Percentiles rank a stretch among this genome's conserved stretches.
Evolutionary conservation across 1,140 invertebrate genomes (phyloP).

Genomic region (Scaptomyza hsui): DNA sequence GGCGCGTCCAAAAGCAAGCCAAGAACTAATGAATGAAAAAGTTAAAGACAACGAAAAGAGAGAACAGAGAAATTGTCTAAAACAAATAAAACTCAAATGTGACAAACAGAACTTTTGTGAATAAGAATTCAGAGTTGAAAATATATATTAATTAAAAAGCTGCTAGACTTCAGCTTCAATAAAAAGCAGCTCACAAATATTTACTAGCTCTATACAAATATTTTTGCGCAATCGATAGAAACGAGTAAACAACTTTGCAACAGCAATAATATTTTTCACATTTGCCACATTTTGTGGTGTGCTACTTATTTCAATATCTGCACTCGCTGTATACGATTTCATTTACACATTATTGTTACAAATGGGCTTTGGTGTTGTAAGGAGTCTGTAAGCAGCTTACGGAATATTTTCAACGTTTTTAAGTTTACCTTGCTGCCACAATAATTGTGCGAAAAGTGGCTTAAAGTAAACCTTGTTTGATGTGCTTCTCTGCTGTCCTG

Average conservation of each 20-base stretch:
- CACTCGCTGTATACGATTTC: not conserved
- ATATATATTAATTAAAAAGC: too few relatives aligned
- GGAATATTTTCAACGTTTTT: not conserved
- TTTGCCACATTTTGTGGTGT: not conserved
- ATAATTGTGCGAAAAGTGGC: conserved; percentile 57
- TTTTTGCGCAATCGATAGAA: not conserved
- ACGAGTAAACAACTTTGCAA: not conserved
- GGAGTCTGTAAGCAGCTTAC: conserved; percentile 5
- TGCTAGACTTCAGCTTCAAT: too few relatives aligned
- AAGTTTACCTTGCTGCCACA: conserved; percentile 47
- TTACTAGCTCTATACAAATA: not conserved
- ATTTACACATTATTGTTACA: not conserved
- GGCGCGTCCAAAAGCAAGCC: conserved; percentile 30
- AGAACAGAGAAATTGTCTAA: not conserved
- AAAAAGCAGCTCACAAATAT: not conserved
- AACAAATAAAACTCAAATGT: too few relatives aligned
- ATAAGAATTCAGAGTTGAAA: too few relatives aligned
- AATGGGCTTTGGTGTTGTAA: not conserved
- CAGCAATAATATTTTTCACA: not conserved
- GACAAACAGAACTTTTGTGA: not conserved
- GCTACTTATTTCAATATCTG: not conserved
- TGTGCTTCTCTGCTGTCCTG: not conserved
- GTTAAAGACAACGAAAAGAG: not conserved
- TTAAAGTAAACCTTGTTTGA: conserved; percentile 15
- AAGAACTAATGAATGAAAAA: conserved; percentile 25